Conservation (phyloP, 2,797 vertebrate species). For the Ceryle rudis region DNA sequence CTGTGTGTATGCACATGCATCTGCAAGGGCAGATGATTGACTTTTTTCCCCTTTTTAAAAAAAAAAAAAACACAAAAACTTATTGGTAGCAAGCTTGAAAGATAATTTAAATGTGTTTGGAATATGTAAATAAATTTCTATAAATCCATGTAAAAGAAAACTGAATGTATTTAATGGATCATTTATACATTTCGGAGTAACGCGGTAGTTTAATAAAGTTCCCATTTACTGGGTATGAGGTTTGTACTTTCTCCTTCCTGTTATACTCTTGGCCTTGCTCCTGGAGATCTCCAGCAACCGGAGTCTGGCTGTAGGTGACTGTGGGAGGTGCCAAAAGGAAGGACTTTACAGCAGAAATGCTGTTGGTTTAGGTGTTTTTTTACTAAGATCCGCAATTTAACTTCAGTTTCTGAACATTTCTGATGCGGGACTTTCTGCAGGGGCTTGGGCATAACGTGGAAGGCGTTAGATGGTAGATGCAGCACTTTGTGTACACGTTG, state of each 20-base stretch:
- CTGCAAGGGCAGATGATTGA: constrained; percentile 66
- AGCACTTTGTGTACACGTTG: not conserved
- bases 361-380: not conserved
- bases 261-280: not conserved
- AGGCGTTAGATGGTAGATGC: not conserved
- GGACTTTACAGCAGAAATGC: not conserved
- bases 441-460: not conserved
- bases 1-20: constrained; percentile 46
- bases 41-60: constrained; percentile 41
- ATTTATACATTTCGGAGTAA: constrained; percentile 82
- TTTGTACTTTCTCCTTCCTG: constrained; percentile 41
- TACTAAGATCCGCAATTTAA: not conserved
- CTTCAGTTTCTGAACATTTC: not conserved
- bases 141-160: constrained; percentile 74
- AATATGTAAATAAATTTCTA: constrained; percentile 81
- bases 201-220: constrained; percentile 82
- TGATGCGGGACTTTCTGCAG: not conserved
- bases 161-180: constrained; percentile 83
- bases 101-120: constrained; percentile 80
- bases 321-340: not conserved
- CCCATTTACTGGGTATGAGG: constrained; percentile 65
- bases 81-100: constrained; percentile 75
- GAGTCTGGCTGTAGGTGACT: not conserved
- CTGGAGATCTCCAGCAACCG: not conserved
- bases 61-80: constrained; percentile 22